A percentile compares a stretch with the other conserved stretches of the same genome.
Evolutionary conservation across 2,113 vertebrate species (phyloP).

Genomic region (Baryphthengus martii): DNA sequence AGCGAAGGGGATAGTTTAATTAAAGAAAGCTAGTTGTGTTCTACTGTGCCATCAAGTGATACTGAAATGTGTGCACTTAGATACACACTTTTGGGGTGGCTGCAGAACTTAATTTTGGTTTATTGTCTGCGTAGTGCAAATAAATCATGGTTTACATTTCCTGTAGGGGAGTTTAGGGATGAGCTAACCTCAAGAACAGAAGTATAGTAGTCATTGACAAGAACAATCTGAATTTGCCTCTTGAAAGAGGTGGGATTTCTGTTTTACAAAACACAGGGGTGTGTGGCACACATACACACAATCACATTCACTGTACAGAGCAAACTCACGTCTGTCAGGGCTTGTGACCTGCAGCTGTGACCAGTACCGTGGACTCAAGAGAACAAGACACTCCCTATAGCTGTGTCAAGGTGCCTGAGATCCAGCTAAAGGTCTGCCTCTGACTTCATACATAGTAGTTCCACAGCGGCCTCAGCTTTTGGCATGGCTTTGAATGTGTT

Average conservation of each 20-base stretch:
- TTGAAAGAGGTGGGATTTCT: background rate
- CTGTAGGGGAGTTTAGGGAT: background rate
- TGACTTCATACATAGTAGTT: background rate
- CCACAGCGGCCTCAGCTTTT: background rate
- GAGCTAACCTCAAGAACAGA: background rate
- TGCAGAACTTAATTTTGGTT: background rate
- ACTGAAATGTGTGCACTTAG: rapidly evolving
- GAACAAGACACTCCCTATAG: rapidly evolving
- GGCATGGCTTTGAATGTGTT: background rate
- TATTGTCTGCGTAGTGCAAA: background rate
- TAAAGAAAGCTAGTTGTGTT: background rate
- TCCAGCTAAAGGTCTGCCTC: background rate
- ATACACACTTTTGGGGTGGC: background rate
- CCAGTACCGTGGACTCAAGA: background rate
- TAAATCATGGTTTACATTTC: background rate
- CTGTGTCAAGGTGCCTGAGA: background rate
- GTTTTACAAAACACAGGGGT: background rate
- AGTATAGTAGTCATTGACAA: background rate
- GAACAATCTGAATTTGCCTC: background rate
- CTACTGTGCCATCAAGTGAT: background rate
- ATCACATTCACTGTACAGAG: background rate
- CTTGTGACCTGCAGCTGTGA: background rate
- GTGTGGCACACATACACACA: background rate
- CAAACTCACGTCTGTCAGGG: background rate
- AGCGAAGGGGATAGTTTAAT: rapidly evolving